Percentiles rank a stretch among this genome's conserved stretches.
phyloP scores from a whole-genome alignment of 2,797 vertebrate genomes.

The Acipenser transmontanus region DNA sequence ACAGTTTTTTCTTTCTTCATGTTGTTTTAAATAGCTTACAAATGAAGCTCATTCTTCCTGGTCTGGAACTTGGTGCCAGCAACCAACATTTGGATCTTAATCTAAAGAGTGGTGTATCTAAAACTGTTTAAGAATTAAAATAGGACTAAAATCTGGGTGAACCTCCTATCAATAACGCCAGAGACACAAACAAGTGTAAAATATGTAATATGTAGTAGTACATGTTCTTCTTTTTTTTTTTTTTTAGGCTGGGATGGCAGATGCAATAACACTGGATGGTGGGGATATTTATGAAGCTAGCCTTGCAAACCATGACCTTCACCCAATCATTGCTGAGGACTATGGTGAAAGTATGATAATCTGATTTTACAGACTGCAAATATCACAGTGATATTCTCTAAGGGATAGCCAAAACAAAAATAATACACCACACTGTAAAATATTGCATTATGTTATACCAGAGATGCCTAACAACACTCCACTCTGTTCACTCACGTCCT shows the following conservation, averaged over 20 bases:
- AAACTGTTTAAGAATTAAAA: too few relatives aligned
- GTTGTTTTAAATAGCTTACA: background rate
- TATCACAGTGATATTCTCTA: too few relatives aligned
- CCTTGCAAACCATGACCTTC: slow-evolving; percentile 61
- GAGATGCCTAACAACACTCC: too few relatives aligned
- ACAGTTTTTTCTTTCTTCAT: background rate
- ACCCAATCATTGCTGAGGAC: slow-evolving; percentile 73
- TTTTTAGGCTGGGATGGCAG: slow-evolving; percentile 60
- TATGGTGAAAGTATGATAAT: slow-evolving; percentile 48
- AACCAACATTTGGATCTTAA: background rate
- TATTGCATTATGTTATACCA: too few relatives aligned
- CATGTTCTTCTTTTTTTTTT: background rate
- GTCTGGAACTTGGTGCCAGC: background rate
- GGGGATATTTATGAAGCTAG: slow-evolving; percentile 73
- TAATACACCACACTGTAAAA: too few relatives aligned
- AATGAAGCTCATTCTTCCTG: background rate
- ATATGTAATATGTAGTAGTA: too few relatives aligned
- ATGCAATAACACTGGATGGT: slow-evolving; percentile 76
- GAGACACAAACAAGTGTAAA: too few relatives aligned
- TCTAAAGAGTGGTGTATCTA: background rate
- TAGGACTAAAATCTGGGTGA: background rate
- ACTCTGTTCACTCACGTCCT: too few relatives aligned
- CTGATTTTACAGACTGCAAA: too few relatives aligned
- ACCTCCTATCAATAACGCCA: too few relatives aligned
- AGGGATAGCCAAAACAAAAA: too few relatives aligned